Conservation (phyloP, 2,888 invertebrate genomes). For the Orchesellides sinensis region DNA sequence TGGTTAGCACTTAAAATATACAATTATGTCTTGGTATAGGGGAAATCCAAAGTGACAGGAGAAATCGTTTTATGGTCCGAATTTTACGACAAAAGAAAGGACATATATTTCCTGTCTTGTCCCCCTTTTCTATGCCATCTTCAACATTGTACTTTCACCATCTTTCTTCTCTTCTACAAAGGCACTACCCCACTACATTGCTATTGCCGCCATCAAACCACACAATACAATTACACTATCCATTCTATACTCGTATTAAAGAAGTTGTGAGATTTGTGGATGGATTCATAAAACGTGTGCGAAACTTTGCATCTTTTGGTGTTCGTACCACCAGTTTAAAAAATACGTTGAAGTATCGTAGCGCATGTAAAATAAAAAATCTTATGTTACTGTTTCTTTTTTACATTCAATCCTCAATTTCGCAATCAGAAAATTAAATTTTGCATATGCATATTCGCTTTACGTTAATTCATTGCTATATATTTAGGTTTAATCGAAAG, state of each 20-base stretch:
- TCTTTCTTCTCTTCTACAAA: slow-evolving; percentile 20
- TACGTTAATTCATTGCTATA: no score
- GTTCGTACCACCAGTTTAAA: no score
- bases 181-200: slow-evolving; percentile 27
- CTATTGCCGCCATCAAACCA: slow-evolving; percentile 41
- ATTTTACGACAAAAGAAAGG: slow-evolving; percentile 60
- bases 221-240: slow-evolving; percentile 56
- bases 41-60: slow-evolving; percentile 59
- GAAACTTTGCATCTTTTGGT: no score
- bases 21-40: slow-evolving; percentile 52
- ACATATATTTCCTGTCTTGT: slow-evolving; percentile 59
- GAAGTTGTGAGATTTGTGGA: slow-evolving; percentile 44
- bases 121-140: slow-evolving; percentile 37
- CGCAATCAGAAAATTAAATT: no score
- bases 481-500: no score
- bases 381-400: no score
- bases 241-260: slow-evolving; percentile 15
- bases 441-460: no score
- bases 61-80: slow-evolving; percentile 62
- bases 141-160: slow-evolving; percentile 45
- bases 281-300: no score
- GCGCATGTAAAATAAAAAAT: no score
- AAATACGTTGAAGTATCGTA: no score
- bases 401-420: no score
- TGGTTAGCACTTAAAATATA: slow-evolving; percentile 60